Conservation (phyloP, 1,140 invertebrate species). For the Aphaenogaster rudis region DNA sequence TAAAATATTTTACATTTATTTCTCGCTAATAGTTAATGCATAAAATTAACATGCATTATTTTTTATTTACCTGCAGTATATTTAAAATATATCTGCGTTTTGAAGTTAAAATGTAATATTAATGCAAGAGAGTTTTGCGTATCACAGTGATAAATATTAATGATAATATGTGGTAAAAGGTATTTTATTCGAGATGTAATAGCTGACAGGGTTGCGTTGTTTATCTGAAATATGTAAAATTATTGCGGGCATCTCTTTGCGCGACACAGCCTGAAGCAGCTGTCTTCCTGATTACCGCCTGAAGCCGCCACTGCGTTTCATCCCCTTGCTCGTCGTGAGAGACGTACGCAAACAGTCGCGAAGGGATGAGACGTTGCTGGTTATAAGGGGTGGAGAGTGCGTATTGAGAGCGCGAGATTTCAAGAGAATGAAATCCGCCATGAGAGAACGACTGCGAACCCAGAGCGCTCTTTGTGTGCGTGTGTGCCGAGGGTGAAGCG, state of each 20-base stretch:
- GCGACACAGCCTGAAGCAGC: conserved; percentile 1
- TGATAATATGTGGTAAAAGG: neutral
- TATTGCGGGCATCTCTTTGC: conserved; percentile 4
- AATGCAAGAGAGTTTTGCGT: neutral
- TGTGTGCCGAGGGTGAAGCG: conserved; percentile 25
- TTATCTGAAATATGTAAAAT: conserved; percentile 3
- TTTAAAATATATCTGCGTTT: neutral
- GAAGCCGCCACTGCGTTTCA: conserved; percentile 13
- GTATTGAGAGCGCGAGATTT: conserved; percentile 51
- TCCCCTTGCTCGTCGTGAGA: conserved; percentile 14
- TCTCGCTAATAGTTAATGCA: neutral
- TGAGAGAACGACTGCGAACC: conserved; percentile 35
- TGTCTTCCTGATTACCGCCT: conserved; percentile 32
- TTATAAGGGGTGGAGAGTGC: conserved; percentile 14
- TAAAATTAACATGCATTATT: neutral
- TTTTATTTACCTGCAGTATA: neutral
- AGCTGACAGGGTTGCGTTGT: neutral
- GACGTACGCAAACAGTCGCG: conserved; percentile 13
- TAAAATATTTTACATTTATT: neutral
- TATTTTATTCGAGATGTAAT: neutral
- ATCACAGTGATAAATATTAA: neutral
- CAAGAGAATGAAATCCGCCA: conserved; percentile 41
- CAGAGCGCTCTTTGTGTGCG: neutral
- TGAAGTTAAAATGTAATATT: neutral
- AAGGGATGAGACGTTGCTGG: neutral